Evolutionary conservation across 2,113 vertebrate genomes (phyloP), one percentile per base, ranked within the genome.

Genomic region (Sphaerodactylus townsendi): DNA sequence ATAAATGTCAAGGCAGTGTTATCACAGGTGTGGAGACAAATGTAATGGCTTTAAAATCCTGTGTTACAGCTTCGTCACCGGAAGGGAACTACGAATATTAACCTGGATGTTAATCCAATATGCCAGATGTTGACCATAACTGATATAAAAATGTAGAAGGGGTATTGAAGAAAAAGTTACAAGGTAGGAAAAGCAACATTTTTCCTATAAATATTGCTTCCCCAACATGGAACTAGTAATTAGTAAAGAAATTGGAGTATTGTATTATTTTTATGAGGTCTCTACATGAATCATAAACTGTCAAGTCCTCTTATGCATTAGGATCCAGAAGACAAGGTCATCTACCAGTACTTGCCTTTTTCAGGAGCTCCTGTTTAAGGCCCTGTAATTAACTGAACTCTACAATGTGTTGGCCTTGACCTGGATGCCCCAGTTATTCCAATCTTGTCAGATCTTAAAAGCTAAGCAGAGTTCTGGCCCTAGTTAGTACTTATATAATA

Each of bases 1-100:
- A 68, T 83, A 77, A 83, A 83, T 76, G 73, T 56, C 82, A 83
- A 66, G 82, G 28, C 64, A 53, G 35, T 6, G 33, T 77, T 83
- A 83, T 83, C 82, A 50, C 73, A 83, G 46, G 64, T 76, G 35
- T 46, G 25, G 46, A 83, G 46, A 83, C 35, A 65, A 76, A 83
- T 56, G 73, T 76, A 83, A 76, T 77, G 28, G 73, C 73, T 77
- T 50, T 77, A 62, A 75, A 69, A 50, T 65, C 82, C 72, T 75
- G 33, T 35, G 33, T 65, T 83, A 77, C 62, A 53, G 73, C 44
- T 76, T 48, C 23, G 62, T 83, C 72, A 56, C 72, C 25, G 33
- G 82, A 83, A 83, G 33, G 25, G 35, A 66, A 77, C 44, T 50
- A 39, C 17, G n/a, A n/a, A 83, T 83, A 41, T 66, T n/a, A 44